Conservation (phyloP, 2,888 invertebrate species). For the Steinernema scapterisci region DNA sequence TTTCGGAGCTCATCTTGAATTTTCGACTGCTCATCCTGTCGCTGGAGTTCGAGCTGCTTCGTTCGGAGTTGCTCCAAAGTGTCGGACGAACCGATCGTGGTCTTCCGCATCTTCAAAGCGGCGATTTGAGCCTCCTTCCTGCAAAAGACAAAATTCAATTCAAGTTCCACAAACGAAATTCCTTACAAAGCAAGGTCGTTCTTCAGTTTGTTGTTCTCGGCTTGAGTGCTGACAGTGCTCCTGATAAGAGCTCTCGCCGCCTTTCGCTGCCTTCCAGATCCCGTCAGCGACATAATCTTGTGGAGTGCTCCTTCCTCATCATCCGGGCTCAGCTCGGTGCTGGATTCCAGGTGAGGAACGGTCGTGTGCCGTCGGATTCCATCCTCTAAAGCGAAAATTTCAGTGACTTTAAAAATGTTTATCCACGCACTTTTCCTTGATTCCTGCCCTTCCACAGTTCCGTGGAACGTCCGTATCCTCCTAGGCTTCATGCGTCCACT, state of each 20-base stretch:
- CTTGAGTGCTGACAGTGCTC: slow-evolving; percentile 43
- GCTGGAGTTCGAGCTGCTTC: slow-evolving; percentile 45
- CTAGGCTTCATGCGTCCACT: slow-evolving; percentile 39
- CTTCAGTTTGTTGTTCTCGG: slow-evolving; percentile 43
- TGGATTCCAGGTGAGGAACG: slow-evolving; percentile 42
- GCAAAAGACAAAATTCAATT: slow-evolving; percentile 8
- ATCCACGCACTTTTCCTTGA: slow-evolving; percentile 34
- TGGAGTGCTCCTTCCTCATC: slow-evolving; percentile 33
- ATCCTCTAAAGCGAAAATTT: slow-evolving; percentile 32
- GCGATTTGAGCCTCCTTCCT: slow-evolving; percentile 45
- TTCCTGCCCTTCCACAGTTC: slow-evolving; percentile 33
- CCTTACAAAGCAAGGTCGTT: slow-evolving; percentile 35
- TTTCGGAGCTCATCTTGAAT: slow-evolving; percentile 40
- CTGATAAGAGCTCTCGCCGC: slow-evolving; percentile 46
- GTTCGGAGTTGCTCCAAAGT: slow-evolving; percentile 45
- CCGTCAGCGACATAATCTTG: slow-evolving; percentile 38
- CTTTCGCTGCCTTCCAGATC: slow-evolving; percentile 28
- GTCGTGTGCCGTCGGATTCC: slow-evolving; percentile 50
- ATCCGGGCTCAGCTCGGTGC: slow-evolving; percentile 33
- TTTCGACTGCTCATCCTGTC: slow-evolving; percentile 35
- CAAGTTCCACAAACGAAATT: background rate
- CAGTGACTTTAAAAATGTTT: background rate
- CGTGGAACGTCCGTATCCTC: slow-evolving; percentile 45
- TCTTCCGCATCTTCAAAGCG: slow-evolving; percentile 39
- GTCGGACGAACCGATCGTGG: slow-evolving; percentile 44